Evolutionary conservation across 2,888 invertebrate genomes (phyloP), one percentile per base, ranked within the genome.

Genomic region (Sericinus montela): DNA sequence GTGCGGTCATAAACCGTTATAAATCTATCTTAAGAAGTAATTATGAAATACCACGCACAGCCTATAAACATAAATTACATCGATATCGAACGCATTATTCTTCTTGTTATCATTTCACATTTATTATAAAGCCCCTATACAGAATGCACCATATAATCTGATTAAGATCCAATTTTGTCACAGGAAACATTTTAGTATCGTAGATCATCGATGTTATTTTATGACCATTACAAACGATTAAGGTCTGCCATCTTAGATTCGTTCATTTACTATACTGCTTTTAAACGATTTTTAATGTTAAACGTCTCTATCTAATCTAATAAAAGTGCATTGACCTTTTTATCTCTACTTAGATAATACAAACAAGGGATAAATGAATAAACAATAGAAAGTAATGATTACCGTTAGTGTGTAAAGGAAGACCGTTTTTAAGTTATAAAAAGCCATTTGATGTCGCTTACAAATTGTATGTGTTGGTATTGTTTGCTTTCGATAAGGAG

Each of bases 201-300:
- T 45, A 50, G 49, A 46, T 41, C 28, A 48, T 68, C 69, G 57
- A 67, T 70, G 78, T 75, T 79, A 74, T 79, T 84, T 85, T 84
- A 50, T 14, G 36, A 41, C 41, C 25, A 82, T 80, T 71, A 63
- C 71, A 36, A 48, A 63, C 79, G 74, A 80, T 84, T 77, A 83
- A 77, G 75, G 75, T 79, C 73, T 69, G 65, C 65, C 69, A 66
- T 67, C 58, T 67, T 64, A 66, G 69, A 65, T 64, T 60, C 57
- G 67, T 73, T 80, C 73, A 81, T 81, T 81, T 80, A 78, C 72
- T 67, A 30, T 71, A 54, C 56, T 51, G 52, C 63, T 60, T 59
- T 62, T 60, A 58, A 64, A 58, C 67, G 63, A 65, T 68, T 62
- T 4, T 0, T 4, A 11, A 59, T 60, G 58, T 56, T 58, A 56